Conservation (phyloP, 2,113 vertebrate genomes). For the Xenus cinereus region DNA sequence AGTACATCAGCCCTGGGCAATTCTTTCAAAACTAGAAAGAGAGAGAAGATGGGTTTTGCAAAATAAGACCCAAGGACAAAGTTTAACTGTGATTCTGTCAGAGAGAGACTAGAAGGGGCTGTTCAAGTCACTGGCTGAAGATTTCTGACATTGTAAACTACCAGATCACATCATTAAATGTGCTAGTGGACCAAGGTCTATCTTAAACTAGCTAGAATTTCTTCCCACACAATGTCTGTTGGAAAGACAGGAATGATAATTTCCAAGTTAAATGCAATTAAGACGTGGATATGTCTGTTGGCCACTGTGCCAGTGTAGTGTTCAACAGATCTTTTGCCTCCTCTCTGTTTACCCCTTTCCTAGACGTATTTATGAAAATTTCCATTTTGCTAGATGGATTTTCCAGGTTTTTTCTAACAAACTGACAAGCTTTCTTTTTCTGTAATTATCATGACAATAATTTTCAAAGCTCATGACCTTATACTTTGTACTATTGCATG, state of each 20-base stretch:
- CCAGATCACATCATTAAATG: neutral
- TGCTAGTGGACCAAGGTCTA: neutral
- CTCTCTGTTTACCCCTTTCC: neutral
- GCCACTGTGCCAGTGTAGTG: neutral
- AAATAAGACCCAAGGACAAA: slow-evolving; percentile 18
- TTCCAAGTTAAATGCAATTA: neutral
- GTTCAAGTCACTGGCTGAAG: neutral
- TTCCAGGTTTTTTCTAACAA: neutral
- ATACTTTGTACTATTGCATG: neutral
- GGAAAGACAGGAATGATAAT: neutral
- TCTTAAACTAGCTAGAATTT: neutral
- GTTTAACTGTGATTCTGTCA: neutral
- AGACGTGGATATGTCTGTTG: neutral
- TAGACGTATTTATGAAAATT: neutral
- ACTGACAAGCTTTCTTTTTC: neutral
- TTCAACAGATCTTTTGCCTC: neutral
- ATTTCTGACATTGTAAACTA: neutral
- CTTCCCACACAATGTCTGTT: accelerated
- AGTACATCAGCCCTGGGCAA: neutral
- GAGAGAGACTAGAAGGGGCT: neutral
- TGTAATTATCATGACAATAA: neutral
- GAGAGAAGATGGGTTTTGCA: neutral
- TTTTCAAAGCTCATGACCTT: neutral
- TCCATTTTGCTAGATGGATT: neutral
- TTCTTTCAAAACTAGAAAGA: slow-evolving; percentile 19